Conservation (phyloP, 2,113 vertebrate genomes). For the Psephotus haematonotus region DNA sequence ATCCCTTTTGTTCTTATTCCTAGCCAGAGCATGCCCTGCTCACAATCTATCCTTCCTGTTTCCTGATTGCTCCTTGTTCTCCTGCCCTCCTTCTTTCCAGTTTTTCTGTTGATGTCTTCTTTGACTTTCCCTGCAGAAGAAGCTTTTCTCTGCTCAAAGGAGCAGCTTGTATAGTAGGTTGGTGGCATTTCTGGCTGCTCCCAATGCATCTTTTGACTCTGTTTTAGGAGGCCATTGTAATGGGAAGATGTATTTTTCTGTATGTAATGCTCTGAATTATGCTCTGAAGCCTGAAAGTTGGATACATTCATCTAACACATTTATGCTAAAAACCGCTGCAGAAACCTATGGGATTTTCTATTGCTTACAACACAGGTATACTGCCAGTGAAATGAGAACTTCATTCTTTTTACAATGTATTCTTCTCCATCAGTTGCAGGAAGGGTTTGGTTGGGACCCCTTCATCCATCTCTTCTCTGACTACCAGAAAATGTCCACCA, state of each 20-base stretch:
- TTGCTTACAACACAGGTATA: not conserved
- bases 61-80: not conserved
- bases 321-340: not conserved
- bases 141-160: not conserved
- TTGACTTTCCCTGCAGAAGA: not conserved
- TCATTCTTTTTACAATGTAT: not conserved
- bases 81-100: not conserved
- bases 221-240: not conserved
- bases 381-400: not conserved
- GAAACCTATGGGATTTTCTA: not conserved
- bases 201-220: not conserved
- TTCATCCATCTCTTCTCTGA: slow-evolving; percentile 75
- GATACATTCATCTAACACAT: not conserved
- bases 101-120: not conserved
- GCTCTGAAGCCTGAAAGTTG: not conserved
- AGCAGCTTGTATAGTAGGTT: not conserved
- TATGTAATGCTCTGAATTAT: not conserved
- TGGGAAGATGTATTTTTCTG: not conserved
- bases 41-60: not conserved
- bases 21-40: not conserved
- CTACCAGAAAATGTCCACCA: slow-evolving; percentile 68
- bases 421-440: slow-evolving; percentile 72
- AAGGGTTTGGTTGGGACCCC: slow-evolving; percentile 80
- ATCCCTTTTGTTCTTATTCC: not conserved
- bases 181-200: not conserved